These are phyloP conservation scores for Athene cunicularia DNA, from an alignment of 2,113 vertebrate genomes.

Conservation along the genomic window DNA sequence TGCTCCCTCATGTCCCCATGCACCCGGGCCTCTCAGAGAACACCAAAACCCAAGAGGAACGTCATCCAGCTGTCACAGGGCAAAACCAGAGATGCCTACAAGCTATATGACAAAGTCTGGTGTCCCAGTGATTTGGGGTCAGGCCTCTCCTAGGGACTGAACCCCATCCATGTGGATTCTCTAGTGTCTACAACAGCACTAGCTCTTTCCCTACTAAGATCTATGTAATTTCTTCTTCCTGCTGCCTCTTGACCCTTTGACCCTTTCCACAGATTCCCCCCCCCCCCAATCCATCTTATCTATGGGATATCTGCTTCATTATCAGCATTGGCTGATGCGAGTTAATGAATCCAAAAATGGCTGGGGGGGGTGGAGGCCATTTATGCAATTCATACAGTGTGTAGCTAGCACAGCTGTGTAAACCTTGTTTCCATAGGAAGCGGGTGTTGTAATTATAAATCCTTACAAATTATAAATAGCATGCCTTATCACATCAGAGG, in stretches of 20 bases:
- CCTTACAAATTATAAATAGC: constrained; percentile 33
- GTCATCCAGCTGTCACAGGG: rapidly evolving
- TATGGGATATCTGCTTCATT: background rate
- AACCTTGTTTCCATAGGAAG: constrained; percentile 16
- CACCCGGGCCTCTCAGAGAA: background rate
- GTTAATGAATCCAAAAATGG: background rate
- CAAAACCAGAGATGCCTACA: background rate
- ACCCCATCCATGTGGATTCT: background rate
- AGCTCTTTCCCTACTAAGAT: background rate
- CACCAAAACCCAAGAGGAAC: rapidly evolving
- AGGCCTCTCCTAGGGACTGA: background rate
- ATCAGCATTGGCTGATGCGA: background rate
- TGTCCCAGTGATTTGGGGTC: too few species aligned
- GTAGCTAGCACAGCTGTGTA: constrained; percentile 8
- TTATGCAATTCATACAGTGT: background rate
- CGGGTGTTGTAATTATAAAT: constrained; percentile 9
- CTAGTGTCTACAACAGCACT: background rate
- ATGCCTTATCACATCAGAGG: background rate
- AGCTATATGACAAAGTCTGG: rapidly evolving
- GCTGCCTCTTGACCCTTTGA: background rate
- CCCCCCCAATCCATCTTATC: background rate
- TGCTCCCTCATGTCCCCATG: rapidly evolving
- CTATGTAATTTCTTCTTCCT: background rate
- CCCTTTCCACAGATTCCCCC: background rate
- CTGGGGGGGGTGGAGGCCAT: background rate